phyloP scores from a whole-genome alignment of 2,888 invertebrate genomes.

The Globia sparganii region DNA sequence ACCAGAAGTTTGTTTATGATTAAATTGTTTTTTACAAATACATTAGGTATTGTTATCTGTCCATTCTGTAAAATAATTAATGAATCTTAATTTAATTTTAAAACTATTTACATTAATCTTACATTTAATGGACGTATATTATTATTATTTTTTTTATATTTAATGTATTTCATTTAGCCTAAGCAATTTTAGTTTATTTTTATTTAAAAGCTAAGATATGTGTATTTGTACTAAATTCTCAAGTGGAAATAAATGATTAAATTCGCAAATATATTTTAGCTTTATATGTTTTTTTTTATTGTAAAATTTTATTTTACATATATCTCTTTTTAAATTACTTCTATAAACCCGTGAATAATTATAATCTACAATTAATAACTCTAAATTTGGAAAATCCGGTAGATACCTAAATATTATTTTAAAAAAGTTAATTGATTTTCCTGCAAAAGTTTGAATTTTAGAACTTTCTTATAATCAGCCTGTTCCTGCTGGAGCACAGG shows the following conservation, averaged over 20 bases:
- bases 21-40: neutral
- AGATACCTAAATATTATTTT: neutral
- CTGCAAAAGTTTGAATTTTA: neutral
- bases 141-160: conserved; percentile 25
- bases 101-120: conserved; percentile 64
- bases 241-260: conserved; percentile 48
- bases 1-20: neutral
- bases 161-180: conserved; percentile 19
- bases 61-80: conserved; percentile 34
- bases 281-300: conserved; percentile 37
- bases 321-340: conserved; percentile 50
- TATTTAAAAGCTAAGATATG: conserved; percentile 41
- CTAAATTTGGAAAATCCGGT: conserved; percentile 42
- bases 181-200: conserved; percentile 35
- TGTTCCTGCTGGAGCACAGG: neutral
- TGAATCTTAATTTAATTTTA: conserved; percentile 45
- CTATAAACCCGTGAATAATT: conserved; percentile 56
- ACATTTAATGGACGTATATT: conserved; percentile 58
- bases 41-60: neutral
- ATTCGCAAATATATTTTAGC: conserved; percentile 44
- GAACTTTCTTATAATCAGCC: neutral
- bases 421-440: neutral
- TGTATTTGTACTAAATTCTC: conserved; percentile 62
- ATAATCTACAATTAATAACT: conserved; percentile 29
- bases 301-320: conserved; percentile 64